phyloP scores from a whole-genome alignment of 92 coral and sea anemone genomes.

The Palythoa grandiflora region DNA sequence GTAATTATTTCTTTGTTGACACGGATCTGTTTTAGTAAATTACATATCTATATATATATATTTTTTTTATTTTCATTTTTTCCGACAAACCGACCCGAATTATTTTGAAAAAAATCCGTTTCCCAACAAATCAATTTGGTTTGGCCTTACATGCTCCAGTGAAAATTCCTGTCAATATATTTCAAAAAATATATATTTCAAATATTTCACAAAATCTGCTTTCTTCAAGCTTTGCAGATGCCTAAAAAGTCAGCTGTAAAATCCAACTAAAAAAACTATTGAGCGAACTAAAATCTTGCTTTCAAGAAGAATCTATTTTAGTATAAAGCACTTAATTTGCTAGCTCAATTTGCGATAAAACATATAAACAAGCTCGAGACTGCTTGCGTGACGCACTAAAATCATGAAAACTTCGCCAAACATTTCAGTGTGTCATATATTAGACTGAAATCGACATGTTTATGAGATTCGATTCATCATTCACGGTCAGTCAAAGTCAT shows the following conservation, averaged over 20 bases:
- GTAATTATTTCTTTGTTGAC: too few species aligned
- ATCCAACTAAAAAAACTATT: neutral
- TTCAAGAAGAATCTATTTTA: neutral
- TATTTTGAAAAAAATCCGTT: too few species aligned
- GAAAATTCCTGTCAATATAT: too few species aligned
- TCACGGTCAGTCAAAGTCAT: too few species aligned
- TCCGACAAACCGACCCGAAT: too few species aligned
- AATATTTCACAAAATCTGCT: too few species aligned
- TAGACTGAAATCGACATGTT: neutral
- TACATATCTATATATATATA: too few species aligned
- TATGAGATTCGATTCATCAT: neutral
- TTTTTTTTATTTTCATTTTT: too few species aligned
- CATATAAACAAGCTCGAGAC: neutral
- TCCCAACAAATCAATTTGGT: too few species aligned
- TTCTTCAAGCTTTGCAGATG: neutral
- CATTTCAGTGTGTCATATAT: neutral
- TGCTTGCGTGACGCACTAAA: constrained; percentile 2
- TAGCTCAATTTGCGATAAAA: neutral
- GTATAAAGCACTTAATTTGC: neutral
- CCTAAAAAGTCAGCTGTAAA: neutral
- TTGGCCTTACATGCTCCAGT: too few species aligned
- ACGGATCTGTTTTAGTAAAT: too few species aligned
- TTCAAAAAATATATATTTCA: too few species aligned
- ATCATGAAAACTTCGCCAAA: neutral
- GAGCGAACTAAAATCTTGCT: neutral